Evolutionary conservation across 2,888 invertebrate species (phyloP).

Genomic region (Trichopria drosophilae): DNA sequence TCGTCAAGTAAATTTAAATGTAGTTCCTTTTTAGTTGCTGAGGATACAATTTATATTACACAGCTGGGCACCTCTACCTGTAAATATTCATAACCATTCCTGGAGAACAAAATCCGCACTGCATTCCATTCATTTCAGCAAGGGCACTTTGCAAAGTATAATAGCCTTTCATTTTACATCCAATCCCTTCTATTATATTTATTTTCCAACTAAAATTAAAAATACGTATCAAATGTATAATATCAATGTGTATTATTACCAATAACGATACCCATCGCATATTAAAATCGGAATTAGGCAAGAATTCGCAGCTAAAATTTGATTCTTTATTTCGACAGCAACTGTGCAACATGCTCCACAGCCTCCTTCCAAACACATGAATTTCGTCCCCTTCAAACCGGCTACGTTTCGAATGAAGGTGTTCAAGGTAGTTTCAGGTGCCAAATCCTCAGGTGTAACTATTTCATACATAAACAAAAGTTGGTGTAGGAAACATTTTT

Average conservation of each 20-base stretch:
- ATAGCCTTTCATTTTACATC: constrained; percentile 67
- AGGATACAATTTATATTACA: no score
- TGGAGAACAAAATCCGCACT: constrained; percentile 65
- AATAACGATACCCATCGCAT: constrained; percentile 42
- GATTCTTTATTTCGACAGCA: constrained; percentile 40
- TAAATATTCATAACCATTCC: constrained; percentile 71
- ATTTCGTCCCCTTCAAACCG: constrained; percentile 69
- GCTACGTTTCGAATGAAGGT: constrained; percentile 66
- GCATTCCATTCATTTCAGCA: constrained; percentile 46
- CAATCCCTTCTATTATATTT: constrained; percentile 73
- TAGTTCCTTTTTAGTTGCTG: no score
- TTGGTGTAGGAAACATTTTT: no score
- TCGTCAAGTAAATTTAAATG: no score
- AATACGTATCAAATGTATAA: no score
- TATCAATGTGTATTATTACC: no score
- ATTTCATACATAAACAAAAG: no score
- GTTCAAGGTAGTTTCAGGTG: constrained; percentile 66
- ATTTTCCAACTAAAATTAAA: constrained; percentile 63
- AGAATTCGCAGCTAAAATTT: constrained; percentile 53
- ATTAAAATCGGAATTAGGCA: constrained; percentile 49
- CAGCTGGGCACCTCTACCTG: no score
- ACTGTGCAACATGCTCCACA: constrained; percentile 68
- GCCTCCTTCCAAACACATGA: constrained; percentile 74
- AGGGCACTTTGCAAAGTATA: constrained; percentile 62
- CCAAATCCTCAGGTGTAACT: constrained; percentile 41